A percentile compares a stretch with the other conserved stretches of the same genome.
Evolutionary conservation across 1,140 invertebrate genomes (phyloP).

Genomic region (Latrodectus geometricus): DNA sequence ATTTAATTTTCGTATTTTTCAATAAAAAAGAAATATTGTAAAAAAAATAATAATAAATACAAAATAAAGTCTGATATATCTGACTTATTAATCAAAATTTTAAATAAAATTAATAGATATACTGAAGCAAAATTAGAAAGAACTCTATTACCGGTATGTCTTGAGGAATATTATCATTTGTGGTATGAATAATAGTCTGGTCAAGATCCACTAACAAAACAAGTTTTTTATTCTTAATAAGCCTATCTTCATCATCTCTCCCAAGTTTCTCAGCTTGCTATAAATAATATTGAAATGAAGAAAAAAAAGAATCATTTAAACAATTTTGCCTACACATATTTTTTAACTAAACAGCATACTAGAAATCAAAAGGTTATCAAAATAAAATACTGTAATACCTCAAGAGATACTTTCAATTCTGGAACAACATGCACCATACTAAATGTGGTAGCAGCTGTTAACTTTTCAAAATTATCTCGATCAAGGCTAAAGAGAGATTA

Average conservation of each 20-base stretch:
- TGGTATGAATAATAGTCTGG: constrained; percentile 98
- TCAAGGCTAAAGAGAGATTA: constrained; percentile 72
- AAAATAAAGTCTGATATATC: too few relatives aligned
- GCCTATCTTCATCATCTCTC: constrained; percentile 86
- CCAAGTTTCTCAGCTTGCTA: constrained; percentile 90
- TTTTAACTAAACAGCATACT: neutral
- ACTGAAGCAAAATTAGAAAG: neutral
- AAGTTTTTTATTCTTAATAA: constrained; percentile 87
- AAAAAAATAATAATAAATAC: too few relatives aligned
- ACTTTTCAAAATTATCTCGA: constrained; percentile 68
- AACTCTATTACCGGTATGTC: constrained; percentile 82
- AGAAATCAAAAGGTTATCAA: neutral
- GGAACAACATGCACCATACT: constrained; percentile 97
- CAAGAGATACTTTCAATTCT: constrained; percentile 89
- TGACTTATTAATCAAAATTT: too few relatives aligned
- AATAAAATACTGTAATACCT: constrained; percentile 70
- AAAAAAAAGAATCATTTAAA: neutral
- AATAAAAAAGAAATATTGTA: too few relatives aligned
- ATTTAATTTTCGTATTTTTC: too few relatives aligned
- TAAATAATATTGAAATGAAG: constrained; percentile 61
- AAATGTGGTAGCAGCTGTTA: constrained; percentile 79
- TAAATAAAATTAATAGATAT: too few relatives aligned
- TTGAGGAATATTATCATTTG: constrained; percentile 92
- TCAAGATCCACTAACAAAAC: constrained; percentile 97
- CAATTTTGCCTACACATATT: neutral